These are phyloP conservation scores for Asobara japonica DNA, from an alignment of 1,140 invertebrate genomes.

Conservation along the genomic window DNA sequence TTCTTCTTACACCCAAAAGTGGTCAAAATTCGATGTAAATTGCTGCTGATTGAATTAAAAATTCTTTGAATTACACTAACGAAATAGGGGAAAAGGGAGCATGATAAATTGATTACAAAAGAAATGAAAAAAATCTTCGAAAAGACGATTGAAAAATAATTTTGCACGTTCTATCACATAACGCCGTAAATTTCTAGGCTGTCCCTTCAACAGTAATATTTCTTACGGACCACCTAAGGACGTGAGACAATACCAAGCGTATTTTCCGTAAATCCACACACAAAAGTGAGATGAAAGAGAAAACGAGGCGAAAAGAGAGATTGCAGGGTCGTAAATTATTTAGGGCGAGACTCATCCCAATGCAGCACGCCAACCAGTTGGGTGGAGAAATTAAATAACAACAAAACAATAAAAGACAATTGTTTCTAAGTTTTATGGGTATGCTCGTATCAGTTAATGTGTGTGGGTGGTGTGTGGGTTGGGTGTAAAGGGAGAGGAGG, in stretches of 20 bases:
- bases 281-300: slow-evolving; percentile 11
- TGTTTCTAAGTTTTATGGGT: slow-evolving; percentile 60
- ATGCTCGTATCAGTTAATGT: slow-evolving; percentile 39
- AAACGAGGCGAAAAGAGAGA: background rate
- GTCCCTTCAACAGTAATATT: background rate
- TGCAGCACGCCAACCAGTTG: background rate
- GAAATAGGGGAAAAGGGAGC: no score
- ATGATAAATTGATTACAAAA: no score
- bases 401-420: slow-evolving; percentile 62
- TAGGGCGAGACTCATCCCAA: slow-evolving; percentile 46
- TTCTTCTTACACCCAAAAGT: no score
- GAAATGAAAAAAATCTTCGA: no score
- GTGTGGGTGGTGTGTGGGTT: slow-evolving; percentile 1
- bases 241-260: slow-evolving; percentile 2
- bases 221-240: background rate
- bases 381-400: slow-evolving; percentile 56
- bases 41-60: no score
- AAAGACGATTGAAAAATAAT: slow-evolving; percentile 18
- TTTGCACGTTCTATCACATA: background rate
- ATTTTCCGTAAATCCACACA: slow-evolving; percentile 45
- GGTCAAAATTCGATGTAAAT: no score
- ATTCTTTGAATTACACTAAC: no score
- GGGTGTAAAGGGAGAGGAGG: slow-evolving; percentile 21
- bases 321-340: slow-evolving; percentile 60
- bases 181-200: background rate